A percentile compares a stretch with the other conserved stretches of the same genome.
Evolutionary conservation across 2,888 invertebrate genomes (phyloP).

Genomic region (Ophion ventricosus): DNA sequence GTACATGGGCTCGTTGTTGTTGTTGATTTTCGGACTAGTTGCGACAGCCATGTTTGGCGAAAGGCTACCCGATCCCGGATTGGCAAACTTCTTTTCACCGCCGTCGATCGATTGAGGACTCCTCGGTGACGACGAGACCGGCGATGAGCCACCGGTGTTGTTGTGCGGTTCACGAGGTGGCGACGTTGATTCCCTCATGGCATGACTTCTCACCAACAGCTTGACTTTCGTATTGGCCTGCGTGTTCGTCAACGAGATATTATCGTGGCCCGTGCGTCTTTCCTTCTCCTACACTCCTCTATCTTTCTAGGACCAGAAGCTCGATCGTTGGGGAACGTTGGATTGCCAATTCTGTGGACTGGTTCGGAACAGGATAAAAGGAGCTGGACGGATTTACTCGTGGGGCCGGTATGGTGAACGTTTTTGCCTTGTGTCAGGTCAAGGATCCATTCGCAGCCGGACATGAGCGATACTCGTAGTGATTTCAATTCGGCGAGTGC

Average conservation of each 20-base stretch:
- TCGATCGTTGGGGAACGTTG: background rate
- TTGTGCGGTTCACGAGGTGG: constrained; percentile 84
- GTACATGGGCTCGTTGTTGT: constrained; percentile 81
- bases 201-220: constrained; percentile 94
- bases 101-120: constrained; percentile 75
- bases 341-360: constrained; percentile 2
- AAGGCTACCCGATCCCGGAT: constrained; percentile 64
- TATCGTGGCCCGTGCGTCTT: constrained; percentile 22
- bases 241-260: constrained; percentile 35
- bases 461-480: background rate
- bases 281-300: background rate
- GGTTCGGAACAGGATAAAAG: background rate
- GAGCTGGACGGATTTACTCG: background rate
- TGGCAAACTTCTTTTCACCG: constrained; percentile 72
- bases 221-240: constrained; percentile 91
- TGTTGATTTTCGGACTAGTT: constrained; percentile 74
- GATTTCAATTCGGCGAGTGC: background rate
- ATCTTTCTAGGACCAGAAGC: background rate
- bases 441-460: background rate
- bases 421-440: background rate
- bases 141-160: constrained; percentile 69
- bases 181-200: constrained; percentile 92
- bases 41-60: constrained; percentile 72
- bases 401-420: background rate
- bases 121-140: constrained; percentile 76